A percentile compares a stretch with the other conserved stretches of the same genome.
phyloP scores from a whole-genome alignment of 2,797 vertebrate genomes.

The Australoheros facetus region DNA sequence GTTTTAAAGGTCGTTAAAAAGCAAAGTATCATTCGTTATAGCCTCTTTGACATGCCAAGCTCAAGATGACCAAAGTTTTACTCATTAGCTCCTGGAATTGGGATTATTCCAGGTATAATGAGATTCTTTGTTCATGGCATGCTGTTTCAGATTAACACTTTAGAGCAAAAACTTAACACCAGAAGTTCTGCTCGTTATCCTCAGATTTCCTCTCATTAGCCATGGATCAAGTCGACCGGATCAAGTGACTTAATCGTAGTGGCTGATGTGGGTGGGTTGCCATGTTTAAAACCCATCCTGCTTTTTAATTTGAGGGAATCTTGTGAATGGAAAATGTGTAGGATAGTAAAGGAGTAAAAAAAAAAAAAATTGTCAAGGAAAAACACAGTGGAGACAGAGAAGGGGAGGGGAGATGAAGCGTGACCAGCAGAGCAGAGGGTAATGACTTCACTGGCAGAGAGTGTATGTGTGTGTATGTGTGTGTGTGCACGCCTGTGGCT shows the following conservation, averaged over 20 bases:
- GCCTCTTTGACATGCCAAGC: neutral
- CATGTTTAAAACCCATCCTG: constrained; percentile 12
- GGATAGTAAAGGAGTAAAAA: neutral
- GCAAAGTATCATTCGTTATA: neutral
- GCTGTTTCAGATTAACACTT: constrained; percentile 60
- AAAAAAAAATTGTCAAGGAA: neutral
- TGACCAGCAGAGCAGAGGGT: constrained; percentile 42
- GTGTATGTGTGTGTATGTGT: constrained; percentile 27
- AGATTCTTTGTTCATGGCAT: constrained; percentile 40
- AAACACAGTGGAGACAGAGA: neutral
- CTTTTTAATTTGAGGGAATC: constrained; percentile 8
- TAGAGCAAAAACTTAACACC: constrained; percentile 23
- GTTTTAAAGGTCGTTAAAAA: neutral
- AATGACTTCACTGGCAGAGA: constrained; percentile 30
- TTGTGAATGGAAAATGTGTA: constrained; percentile 5
- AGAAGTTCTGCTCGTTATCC: constrained; percentile 54
- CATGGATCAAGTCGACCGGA: constrained; percentile 38
- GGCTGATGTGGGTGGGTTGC: neutral
- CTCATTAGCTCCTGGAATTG: constrained; percentile 36
- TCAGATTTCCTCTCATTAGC: constrained; percentile 64
- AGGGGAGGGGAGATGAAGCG: constrained; percentile 36
- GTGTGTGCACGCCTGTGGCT: neutral
- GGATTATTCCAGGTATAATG: constrained; percentile 43
- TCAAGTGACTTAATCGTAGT: constrained; percentile 22
- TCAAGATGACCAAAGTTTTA: constrained; percentile 8